Percentiles rank a stretch among this genome's conserved stretches.
Evolutionary conservation across 35 echinoderm and acorn worm species (phyloP).

Genomic region (Chiridota heheva): DNA sequence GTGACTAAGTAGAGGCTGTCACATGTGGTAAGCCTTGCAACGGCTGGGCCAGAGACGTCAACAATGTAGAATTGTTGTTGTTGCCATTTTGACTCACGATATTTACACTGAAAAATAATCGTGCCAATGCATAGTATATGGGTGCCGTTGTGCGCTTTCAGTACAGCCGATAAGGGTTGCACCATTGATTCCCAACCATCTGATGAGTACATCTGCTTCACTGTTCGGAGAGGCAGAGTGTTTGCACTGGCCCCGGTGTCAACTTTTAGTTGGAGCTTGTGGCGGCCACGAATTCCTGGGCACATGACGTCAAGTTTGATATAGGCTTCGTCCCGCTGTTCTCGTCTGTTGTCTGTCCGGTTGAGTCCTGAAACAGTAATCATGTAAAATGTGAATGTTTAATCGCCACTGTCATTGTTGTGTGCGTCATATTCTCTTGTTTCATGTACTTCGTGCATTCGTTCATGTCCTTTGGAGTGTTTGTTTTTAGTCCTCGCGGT

Average conservation of each 20-base stretch:
- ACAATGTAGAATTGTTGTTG: slow-evolving; percentile 37
- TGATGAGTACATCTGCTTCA: slow-evolving; percentile 21
- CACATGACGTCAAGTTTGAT: slow-evolving; percentile 10
- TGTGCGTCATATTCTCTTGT: not conserved
- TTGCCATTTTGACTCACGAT: slow-evolving; percentile 10
- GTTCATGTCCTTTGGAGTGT: too few species aligned
- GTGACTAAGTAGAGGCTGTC: slow-evolving; percentile 22
- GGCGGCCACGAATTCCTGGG: not conserved
- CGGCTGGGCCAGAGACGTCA: slow-evolving; percentile 39
- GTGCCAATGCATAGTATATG: slow-evolving; percentile 13
- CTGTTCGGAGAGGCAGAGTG: slow-evolving; percentile 23
- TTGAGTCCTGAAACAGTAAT: not conserved
- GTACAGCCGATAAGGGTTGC: not conserved
- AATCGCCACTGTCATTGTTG: not conserved
- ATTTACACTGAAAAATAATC: not conserved
- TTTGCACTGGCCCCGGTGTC: slow-evolving; percentile 38
- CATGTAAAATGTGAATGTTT: not conserved
- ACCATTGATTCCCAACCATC: not conserved
- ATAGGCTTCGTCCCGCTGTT: slow-evolving; percentile 1
- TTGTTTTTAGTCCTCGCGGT: not conserved
- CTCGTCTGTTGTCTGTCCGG: not conserved
- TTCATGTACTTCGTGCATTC: too few species aligned
- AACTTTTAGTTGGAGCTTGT: not conserved
- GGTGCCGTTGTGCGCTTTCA: slow-evolving; percentile 21
- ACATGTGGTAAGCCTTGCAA: slow-evolving; percentile 35